These are phyloP conservation scores for Athene cunicularia DNA, from an alignment of 2,113 vertebrate genomes.

Conservation along the genomic window DNA sequence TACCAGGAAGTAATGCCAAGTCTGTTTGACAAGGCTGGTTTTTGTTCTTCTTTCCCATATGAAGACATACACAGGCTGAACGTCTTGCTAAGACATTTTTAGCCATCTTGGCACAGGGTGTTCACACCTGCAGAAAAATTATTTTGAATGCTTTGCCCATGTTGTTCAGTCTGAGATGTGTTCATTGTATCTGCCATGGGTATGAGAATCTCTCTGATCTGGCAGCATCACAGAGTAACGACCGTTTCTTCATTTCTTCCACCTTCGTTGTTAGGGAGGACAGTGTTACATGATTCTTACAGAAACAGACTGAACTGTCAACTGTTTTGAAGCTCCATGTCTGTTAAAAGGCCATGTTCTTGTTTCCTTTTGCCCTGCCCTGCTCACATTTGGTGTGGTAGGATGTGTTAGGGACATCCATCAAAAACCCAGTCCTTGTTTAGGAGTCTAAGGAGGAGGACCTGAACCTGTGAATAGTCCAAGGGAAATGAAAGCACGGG, in stretches of 20 bases:
- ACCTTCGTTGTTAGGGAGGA: neutral
- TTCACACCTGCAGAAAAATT: neutral
- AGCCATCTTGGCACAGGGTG: neutral
- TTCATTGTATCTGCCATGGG: accelerated
- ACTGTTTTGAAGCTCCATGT: neutral
- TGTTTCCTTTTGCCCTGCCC: neutral
- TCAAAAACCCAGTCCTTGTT: neutral
- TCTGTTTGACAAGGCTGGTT: neutral
- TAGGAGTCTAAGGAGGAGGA: neutral
- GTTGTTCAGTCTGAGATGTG: neutral
- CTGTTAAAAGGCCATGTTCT: accelerated
- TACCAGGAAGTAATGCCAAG: neutral
- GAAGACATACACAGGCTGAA: neutral
- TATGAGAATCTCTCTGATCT: neutral
- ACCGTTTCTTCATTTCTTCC: neutral
- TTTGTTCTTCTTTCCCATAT: neutral
- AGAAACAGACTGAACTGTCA: neutral
- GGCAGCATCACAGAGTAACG: neutral
- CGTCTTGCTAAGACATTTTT: neutral
- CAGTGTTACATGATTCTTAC: accelerated
- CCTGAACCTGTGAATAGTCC: neutral
- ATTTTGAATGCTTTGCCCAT: neutral
- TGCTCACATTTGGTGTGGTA: neutral
- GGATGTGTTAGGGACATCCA: neutral
- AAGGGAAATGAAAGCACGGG: neutral